phyloP scores from a whole-genome alignment of 2,113 vertebrate species.

The Lamprologus speciosus region DNA sequence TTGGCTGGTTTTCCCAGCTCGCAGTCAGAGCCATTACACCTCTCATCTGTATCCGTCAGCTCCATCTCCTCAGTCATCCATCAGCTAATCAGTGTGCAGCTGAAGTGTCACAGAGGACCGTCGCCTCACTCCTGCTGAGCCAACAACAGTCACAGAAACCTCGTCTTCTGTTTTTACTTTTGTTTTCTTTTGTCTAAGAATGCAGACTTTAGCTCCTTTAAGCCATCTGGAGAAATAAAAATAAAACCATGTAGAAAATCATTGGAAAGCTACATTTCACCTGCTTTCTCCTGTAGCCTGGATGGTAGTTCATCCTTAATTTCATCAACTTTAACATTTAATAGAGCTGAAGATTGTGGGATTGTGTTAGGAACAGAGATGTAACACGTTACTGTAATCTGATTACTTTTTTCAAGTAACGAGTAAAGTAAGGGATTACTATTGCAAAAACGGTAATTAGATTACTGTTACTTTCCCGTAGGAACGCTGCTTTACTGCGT shows the following conservation, averaged over 20 bases:
- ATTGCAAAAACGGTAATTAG: no score
- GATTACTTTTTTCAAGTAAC: no score
- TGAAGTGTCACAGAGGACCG: neutral
- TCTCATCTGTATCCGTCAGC: conserved; percentile 52
- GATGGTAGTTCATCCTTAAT: neutral
- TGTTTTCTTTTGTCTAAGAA: neutral
- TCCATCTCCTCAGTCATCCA: conserved; percentile 38
- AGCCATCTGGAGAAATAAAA: neutral
- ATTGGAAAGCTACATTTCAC: rapidly evolving
- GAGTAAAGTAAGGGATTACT: no score
- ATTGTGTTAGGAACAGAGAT: neutral
- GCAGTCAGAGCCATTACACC: conserved; percentile 25
- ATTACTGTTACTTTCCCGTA: no score
- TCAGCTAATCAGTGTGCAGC: conserved; percentile 33
- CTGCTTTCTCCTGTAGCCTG: neutral
- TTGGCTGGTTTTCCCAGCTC: neutral
- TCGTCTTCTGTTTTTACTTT: neutral
- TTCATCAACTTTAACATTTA: neutral
- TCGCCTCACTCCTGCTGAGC: neutral
- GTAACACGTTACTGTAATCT: rapidly evolving
- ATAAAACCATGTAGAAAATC: neutral
- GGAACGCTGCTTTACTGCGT: no score
- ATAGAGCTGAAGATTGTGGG: neutral
- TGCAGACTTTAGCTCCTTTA: neutral
- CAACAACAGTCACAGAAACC: neutral